Base-by-base conservation (phyloP, 1,140 invertebrate genomes). In the Habropoda laboriosa region DNA sequence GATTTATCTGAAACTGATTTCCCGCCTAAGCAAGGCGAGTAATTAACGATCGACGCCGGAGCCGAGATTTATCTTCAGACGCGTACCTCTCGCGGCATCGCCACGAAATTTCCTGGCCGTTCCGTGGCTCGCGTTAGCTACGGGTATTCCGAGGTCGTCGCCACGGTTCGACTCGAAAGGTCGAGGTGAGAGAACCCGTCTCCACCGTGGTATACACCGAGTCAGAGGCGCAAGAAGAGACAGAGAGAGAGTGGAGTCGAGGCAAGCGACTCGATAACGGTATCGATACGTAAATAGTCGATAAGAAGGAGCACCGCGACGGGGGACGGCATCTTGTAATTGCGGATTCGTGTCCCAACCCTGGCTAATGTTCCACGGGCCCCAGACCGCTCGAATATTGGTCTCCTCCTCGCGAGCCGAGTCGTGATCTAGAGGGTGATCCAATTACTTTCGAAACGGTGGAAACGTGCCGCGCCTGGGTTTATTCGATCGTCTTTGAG, bases 211-310 rank as follows among this genome's bases (percentile, higher is more conserved):
- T n/a, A n/a, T 4, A 8, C 16, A 8, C 38, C 24, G 5, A 24
- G 6, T 18, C 10, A 16, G n/a, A 60, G n/a, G 21, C 8, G 58
- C 24, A 27, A n/a, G 35, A 27, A 16, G 49, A 27, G 35, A 3
- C 35, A 8, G 68, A 27, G 35, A 3, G n/a, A 8, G 68, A 27
- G 63, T 57, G 30, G 42, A n/a, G 42, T n/a, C 40, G 32, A 27
- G 60, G 76, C 75, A 63, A 76, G 67, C 72, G 79, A 68, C 35
- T 79, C 84, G 78, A 82, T 87, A 85, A 79, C 81, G 82, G 71
- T 87, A 85, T 89, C 87, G 85, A 89, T 88, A 86, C 79, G 83
- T 89, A 86, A 85, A 87, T 87, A 88, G 70, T 82, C 80, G 81
- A 82, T 85, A 86, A 88, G 80, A 80, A 77, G n/a, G n/a, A n/a